Evolutionary conservation across 2,113 vertebrate species (phyloP), one percentile per base, ranked within the genome.

Genomic region (Pedionomus torquatus): DNA sequence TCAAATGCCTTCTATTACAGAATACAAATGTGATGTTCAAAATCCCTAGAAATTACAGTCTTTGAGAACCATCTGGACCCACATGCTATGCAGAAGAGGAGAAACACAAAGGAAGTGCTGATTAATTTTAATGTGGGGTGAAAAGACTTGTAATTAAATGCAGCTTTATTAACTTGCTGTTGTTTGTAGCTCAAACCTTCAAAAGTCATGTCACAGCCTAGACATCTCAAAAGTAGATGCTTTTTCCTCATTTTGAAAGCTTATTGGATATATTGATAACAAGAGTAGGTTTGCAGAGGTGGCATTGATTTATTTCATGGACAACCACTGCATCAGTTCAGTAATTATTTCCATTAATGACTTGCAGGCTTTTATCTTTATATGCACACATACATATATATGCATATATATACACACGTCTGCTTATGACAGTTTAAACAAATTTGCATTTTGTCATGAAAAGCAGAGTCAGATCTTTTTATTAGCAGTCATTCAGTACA

Each of bases 51-150:
- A 97, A 90, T 90, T 96, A 63, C n/a, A 84, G 87, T 94, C 79
- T 97, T 93, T 97, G 89, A 97, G 90, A 97, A 94, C 91, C 92
- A 97, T 96, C 84, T 98, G 93, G 93, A 97, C 78, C 48, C 61
- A 95, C 51, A 39, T 76, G 51, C 96, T 95, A 85, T 61, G 43
- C 89, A 96, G 63, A 94, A 98, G 82, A 93, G 69, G 24, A 94
- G 60, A 95, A 97, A 89, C 46, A 95, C 95, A 87, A 91, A 90
- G 33, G 81, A 95, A 95, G 87, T 72, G 84, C n/a, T 95, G 82
- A 96, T 97, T 95, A 94, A 97, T 95, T 98, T 97, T 95, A 96
- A 97, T 92, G 69, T 44, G 88, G 90, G 87, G 65, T 97, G 65
- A 95, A 97, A 97, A 94, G 83, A 81, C 74, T 65, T 87, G 63